Base-by-base conservation (phyloP, 2,888 invertebrate genomes). In the Catocala nupta region DNA sequence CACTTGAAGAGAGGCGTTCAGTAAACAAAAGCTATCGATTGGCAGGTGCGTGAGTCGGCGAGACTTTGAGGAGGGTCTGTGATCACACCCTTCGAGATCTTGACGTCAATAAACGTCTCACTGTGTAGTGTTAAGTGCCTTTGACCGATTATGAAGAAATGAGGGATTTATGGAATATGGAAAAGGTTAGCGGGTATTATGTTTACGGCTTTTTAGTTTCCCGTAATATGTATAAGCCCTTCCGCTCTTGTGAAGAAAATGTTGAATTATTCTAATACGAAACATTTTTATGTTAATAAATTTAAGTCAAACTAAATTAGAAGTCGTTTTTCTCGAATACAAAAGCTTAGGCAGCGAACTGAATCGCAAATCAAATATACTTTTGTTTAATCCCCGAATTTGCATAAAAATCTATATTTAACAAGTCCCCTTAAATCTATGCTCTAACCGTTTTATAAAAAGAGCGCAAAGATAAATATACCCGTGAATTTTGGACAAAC, bases 61-160 rank as follows among this genome's bases (percentile, higher is more conserved):
- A 65, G 81, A 82, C 83, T 74, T 85, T 86, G 86, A 86, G 70
- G 68, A 83, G 83, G 86, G 85, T 83, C 59, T 63, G 52, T 59
- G 74, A 78, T 73, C 70, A 70, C 70, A 70, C 65, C 66, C 58
- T 66, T 47, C 49, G 53, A 61, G 56, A 63, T 72, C 73, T 71
- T 57, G 67, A 65, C 67, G 78, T 75, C 79, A 80, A 80, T 82
- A 81, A 77, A 82, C 78, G 75, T 81, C 79, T 79, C 63, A 70
- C 66, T 55, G 59, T 56, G 42, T 68, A 68, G 50, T 36, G 69
- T 70, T 76, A 76, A 81, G 75, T 74, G 77, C 71, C 63, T 77
- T 70, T 73, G 71, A 75, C 69, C 72, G 74, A 73, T 79, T 77
- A 72, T 72, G 64, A 71, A 71, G 66, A 73, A 75, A 75, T 73